Evolutionary conservation across 2,888 invertebrate genomes (phyloP).

Genomic region (Conops quadrifasciatus): DNA sequence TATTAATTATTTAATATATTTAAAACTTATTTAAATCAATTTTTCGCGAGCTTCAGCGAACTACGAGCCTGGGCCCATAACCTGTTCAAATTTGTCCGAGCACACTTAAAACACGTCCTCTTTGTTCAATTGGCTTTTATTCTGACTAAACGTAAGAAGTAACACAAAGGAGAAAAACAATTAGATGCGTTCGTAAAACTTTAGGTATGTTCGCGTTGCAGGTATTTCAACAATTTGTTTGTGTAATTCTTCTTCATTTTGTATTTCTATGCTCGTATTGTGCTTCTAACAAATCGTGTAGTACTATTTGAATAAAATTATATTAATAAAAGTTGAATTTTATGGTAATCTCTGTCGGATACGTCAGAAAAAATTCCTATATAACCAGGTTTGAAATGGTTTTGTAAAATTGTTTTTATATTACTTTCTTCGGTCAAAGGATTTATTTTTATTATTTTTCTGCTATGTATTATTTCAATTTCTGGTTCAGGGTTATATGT

Average conservation of each 20-base stretch:
- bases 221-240: too few relatives aligned
- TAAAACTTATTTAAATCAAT: not conserved
- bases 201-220: too few relatives aligned
- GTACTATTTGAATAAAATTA: conserved; percentile 34
- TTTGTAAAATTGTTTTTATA: conserved; percentile 33
- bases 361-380: conserved; percentile 40
- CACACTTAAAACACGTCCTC: too few relatives aligned
- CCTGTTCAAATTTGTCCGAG: too few relatives aligned
- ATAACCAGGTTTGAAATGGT: not conserved
- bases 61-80: not conserved
- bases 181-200: too few relatives aligned
- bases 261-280: conserved; percentile 12
- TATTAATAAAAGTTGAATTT: conserved; percentile 38
- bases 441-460: conserved; percentile 38
- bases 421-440: conserved; percentile 13
- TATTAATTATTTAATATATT: too few relatives aligned
- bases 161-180: too few relatives aligned
- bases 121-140: too few relatives aligned
- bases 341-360: conserved; percentile 38
- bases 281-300: not conserved
- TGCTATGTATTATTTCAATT: conserved; percentile 29
- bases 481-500: conserved; percentile 35
- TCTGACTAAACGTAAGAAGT: too few relatives aligned
- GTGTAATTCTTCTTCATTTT: conserved; percentile 30
- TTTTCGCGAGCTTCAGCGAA: not conserved